Conservation (phyloP, 2,797 vertebrate species). For the Lates japonicus region DNA sequence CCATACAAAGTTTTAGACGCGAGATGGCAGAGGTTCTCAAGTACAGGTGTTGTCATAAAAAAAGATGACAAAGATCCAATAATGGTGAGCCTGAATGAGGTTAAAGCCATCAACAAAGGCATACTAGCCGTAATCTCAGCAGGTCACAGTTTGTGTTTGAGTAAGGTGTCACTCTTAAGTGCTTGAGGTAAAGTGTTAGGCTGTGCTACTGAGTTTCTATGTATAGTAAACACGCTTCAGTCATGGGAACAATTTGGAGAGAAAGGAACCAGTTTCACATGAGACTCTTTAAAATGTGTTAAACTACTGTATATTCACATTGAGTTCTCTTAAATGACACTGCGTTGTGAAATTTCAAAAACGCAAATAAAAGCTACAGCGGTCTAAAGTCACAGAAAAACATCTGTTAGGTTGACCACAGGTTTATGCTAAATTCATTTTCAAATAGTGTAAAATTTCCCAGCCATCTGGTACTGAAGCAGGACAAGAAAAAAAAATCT, state of each 20-base stretch:
- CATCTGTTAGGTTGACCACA: slow-evolving; percentile 52
- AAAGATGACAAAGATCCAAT: slow-evolving; percentile 22
- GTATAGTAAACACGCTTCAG: slow-evolving; percentile 57
- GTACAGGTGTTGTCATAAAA: slow-evolving; percentile 73
- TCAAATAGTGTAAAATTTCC: slow-evolving; percentile 51
- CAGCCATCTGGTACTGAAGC: slow-evolving; percentile 49
- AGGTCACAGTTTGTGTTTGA: slow-evolving; percentile 34
- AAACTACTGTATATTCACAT: slow-evolving; percentile 17
- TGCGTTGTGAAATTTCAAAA: not conserved
- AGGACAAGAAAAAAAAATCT: slow-evolving; percentile 31
- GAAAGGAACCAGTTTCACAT: slow-evolving; percentile 52
- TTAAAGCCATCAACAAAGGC: slow-evolving; percentile 16
- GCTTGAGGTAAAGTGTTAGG: slow-evolving; percentile 1
- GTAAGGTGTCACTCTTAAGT: slow-evolving; percentile 45
- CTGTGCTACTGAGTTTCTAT: slow-evolving; percentile 12
- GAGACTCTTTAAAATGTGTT: slow-evolving; percentile 44
- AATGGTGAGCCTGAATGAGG: slow-evolving; percentile 42
- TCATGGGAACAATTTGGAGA: slow-evolving; percentile 65
- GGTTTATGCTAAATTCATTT: slow-evolving; percentile 60
- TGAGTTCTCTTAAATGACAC: slow-evolving; percentile 21
- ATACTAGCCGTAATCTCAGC: slow-evolving; percentile 11
- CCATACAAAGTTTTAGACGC: slow-evolving; percentile 61
- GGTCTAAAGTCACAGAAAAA: slow-evolving; percentile 33
- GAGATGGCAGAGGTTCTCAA: slow-evolving; percentile 53
- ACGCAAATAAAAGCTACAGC: slow-evolving; percentile 23